These are phyloP conservation scores for Netelia inedita DNA, from an alignment of 2,888 invertebrate genomes.

Conservation along the genomic window DNA sequence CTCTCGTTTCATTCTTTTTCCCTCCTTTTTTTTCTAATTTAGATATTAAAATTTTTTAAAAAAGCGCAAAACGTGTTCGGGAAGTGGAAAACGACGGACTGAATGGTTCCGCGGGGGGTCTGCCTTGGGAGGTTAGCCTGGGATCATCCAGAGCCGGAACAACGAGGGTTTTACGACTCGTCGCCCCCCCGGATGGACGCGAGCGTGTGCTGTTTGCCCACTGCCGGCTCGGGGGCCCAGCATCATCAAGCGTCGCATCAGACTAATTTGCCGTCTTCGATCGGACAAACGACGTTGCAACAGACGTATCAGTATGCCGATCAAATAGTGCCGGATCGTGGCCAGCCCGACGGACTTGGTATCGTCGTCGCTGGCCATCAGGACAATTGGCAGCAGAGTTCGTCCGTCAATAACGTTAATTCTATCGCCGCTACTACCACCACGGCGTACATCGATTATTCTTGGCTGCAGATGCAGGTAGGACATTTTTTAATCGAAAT, in stretches of 20 bases:
- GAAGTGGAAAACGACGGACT: slow-evolving; percentile 72
- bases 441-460: slow-evolving; percentile 83
- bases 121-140: slow-evolving; percentile 80
- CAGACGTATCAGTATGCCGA: slow-evolving; percentile 83
- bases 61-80: slow-evolving; percentile 43
- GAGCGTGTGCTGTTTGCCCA: slow-evolving; percentile 84
- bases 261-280: slow-evolving; percentile 75
- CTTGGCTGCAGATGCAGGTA: slow-evolving; percentile 84
- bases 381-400: slow-evolving; percentile 81
- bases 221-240: slow-evolving; percentile 83
- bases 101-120: slow-evolving; percentile 83
- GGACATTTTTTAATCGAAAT: slow-evolving; percentile 60
- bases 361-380: slow-evolving; percentile 79
- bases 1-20: no score
- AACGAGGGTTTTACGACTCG: slow-evolving; percentile 83
- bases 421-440: slow-evolving; percentile 75
- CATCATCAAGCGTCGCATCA: slow-evolving; percentile 76
- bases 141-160: slow-evolving; percentile 80
- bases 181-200: slow-evolving; percentile 84
- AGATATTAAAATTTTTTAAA: not conserved
- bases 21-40: not conserved
- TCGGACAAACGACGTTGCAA: slow-evolving; percentile 78
- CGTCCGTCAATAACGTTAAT: slow-evolving; percentile 74
- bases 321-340: slow-evolving; percentile 84
- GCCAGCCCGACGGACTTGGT: slow-evolving; percentile 80